Conservation (phyloP, 2,888 invertebrate genomes). For the Steinernema carpocapsae region DNA sequence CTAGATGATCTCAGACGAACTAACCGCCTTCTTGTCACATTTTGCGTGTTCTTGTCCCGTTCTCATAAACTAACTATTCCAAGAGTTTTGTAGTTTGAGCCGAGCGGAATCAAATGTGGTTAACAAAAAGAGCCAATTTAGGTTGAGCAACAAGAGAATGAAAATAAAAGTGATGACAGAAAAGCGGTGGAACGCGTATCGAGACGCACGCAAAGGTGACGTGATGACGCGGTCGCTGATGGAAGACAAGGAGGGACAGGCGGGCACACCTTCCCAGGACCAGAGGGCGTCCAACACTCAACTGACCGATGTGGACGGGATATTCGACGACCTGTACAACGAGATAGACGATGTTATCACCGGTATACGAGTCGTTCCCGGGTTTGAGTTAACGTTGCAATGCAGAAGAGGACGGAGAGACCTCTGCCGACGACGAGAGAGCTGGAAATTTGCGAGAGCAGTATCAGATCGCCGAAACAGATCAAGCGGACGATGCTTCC, state of each 20-base stretch:
- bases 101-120: no score
- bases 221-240: conserved; percentile 17
- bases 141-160: conserved; percentile 30
- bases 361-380: not conserved
- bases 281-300: not conserved
- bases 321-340: conserved; percentile 14
- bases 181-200: conserved; percentile 30
- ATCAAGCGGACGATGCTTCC: no score
- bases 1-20: no score
- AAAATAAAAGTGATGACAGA: conserved; percentile 31
- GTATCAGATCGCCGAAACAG: not conserved
- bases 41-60: no score
- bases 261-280: not conserved
- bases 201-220: conserved; percentile 14
- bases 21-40: no score
- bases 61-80: no score
- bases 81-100: no score
- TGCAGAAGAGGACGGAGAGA: not conserved
- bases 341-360: conserved; percentile 18
- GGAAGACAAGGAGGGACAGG: conserved; percentile 24
- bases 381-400: not conserved
- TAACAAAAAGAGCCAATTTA: not conserved
- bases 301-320: no score
- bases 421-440: not conserved
- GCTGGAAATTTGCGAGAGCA: not conserved